These are phyloP conservation scores for Myotis daubentonii DNA, from an alignment of 2,797 vertebrate species.

Conservation along the genomic window DNA sequence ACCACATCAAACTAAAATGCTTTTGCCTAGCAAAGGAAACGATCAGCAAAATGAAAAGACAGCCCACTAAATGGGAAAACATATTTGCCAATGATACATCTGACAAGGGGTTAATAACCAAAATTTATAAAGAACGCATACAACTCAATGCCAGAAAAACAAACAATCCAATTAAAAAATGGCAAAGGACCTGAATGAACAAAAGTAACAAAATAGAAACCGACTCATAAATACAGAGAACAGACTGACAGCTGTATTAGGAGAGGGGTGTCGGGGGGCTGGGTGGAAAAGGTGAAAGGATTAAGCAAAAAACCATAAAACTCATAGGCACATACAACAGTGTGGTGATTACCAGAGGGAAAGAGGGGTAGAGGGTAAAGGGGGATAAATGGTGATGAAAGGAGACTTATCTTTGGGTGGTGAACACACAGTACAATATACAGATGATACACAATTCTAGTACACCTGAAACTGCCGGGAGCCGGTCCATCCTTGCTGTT, in stretches of 20 bases:
- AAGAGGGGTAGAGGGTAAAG: background rate
- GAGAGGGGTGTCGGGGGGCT: background rate
- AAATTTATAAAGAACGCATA: background rate
- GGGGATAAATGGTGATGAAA: background rate
- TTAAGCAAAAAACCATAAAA: background rate
- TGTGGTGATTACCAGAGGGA: background rate
- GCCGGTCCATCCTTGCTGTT: too few relatives aligned
- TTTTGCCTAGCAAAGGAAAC: background rate
- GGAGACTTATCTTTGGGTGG: background rate
- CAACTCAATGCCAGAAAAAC: background rate
- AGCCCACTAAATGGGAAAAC: background rate
- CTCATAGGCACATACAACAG: background rate
- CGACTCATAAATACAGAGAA: background rate
- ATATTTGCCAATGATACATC: background rate
- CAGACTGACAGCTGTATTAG: background rate
- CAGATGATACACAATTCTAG: background rate
- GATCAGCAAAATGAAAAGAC: background rate
- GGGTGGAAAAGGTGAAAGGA: background rate
- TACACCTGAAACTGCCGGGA: background rate
- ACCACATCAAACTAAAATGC: background rate
- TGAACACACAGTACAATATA: background rate
- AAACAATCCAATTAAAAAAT: background rate
- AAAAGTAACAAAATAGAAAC: background rate
- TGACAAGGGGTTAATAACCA: background rate
- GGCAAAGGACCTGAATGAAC: background rate